These are phyloP conservation scores for Furcifer pardalis DNA, from an alignment of 2,797 vertebrate genomes.

Conservation along the genomic window DNA sequence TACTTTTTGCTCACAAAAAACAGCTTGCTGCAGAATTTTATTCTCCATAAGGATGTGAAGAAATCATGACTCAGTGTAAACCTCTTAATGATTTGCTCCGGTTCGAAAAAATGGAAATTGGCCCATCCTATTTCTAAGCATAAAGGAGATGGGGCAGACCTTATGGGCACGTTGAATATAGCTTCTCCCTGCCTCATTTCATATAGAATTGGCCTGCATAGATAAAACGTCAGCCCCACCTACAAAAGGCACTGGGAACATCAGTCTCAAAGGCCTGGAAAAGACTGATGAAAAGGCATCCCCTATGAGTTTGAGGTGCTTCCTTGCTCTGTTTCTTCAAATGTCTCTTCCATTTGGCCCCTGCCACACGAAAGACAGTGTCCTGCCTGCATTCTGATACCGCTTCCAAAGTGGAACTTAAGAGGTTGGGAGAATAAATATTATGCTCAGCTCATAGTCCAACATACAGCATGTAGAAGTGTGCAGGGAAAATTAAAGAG, in stretches of 20 bases:
- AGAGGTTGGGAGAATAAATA: not conserved
- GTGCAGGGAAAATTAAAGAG: not conserved
- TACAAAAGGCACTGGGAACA: conserved; percentile 3
- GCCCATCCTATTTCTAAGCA: not conserved
- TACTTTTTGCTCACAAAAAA: not conserved
- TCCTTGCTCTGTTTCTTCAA: not conserved
- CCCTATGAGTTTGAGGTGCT: rapidly evolving
- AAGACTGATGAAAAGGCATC: conserved; percentile 27
- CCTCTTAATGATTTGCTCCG: not conserved
- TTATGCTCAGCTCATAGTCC: not conserved
- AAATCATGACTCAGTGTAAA: conserved; percentile 14
- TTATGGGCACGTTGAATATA: no score
- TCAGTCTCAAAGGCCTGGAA: not conserved
- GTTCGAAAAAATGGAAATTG: not conserved
- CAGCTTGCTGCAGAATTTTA: not conserved
- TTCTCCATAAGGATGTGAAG: not conserved
- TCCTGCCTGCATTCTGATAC: conserved; percentile 6
- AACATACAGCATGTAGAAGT: no score
- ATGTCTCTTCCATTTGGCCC: not conserved
- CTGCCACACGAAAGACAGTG: not conserved
- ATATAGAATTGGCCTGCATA: not conserved
- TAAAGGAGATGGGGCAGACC: not conserved
- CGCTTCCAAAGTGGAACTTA: conserved; percentile 26
- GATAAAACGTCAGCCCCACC: not conserved
- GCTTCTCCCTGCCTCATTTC: not conserved